These are phyloP conservation scores for Cyprinodon brontotheroides DNA, from an alignment of 2,113 vertebrate species.

Conservation along the genomic window DNA sequence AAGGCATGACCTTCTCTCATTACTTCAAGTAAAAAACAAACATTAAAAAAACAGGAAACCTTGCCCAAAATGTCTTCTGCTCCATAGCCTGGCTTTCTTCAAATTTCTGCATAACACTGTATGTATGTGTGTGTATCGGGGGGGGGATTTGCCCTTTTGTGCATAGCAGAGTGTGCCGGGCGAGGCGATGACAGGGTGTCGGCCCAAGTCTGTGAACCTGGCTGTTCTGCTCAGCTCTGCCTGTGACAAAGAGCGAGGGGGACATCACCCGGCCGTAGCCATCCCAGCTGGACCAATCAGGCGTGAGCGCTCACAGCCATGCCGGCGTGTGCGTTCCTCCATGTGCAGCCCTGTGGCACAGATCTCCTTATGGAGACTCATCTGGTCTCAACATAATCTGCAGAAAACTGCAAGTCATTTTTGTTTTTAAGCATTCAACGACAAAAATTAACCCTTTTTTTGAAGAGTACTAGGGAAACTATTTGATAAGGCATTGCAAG, in stretches of 20 bases:
- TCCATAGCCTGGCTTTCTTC: constrained; percentile 11
- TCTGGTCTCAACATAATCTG: constrained; percentile 34
- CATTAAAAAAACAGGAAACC: background rate
- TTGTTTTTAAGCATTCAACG: constrained; percentile 28
- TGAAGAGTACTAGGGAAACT: background rate
- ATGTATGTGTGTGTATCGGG: background rate
- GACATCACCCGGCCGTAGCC: constrained; percentile 53
- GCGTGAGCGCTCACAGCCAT: constrained; percentile 51
- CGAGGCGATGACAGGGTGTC: constrained; percentile 48
- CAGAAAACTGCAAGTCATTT: constrained; percentile 17
- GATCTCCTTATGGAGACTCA: constrained; percentile 56
- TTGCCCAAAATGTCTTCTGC: constrained; percentile 3
- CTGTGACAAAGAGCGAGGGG: constrained; percentile 57
- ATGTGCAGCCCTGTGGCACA: constrained; percentile 64
- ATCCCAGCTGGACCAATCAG: constrained; percentile 64
- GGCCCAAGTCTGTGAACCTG: constrained; percentile 57
- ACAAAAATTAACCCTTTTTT: background rate
- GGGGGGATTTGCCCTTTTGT: background rate
- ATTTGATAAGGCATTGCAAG: background rate
- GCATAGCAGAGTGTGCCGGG: constrained; percentile 31
- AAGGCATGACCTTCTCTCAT: background rate
- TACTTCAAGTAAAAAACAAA: constrained; percentile 1
- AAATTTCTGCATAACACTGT: background rate
- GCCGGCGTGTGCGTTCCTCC: constrained; percentile 45
- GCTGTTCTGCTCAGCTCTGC: constrained; percentile 52